Evolutionary conservation across 1,140 invertebrate genomes (phyloP), one percentile per base, ranked within the genome.

Genomic region (Linepithema humile): DNA sequence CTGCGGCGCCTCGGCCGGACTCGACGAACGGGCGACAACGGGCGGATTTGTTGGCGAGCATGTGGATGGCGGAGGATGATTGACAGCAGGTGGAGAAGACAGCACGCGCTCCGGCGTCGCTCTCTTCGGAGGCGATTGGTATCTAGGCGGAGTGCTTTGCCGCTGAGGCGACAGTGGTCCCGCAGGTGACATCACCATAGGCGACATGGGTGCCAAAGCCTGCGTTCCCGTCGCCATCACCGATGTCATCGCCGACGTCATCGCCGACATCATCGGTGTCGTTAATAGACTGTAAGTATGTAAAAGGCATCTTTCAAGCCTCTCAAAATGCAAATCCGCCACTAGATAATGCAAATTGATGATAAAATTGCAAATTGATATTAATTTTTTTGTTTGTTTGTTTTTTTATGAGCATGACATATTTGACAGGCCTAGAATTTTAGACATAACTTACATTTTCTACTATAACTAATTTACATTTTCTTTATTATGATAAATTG

Each of bases 1-100:
- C 35, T 89, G 89, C 4, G 92, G 94, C 60, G 90, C 93, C 55
- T 88, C 91, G 9, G 90, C 86, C 0, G 94, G 93, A 88, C 92
- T 94, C 2, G 93, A 92, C 1, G 91, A 92, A 50, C 90, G 83
- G 15, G 29, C 40, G 3, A 38, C 17, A 20, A 64, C 74, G n/a
- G 32, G 83, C 64, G 53, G 91, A 83, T 40, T 91, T 84, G 23
- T 26, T 17, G 73, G 83, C 43, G 62, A 69, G 75, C 88, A 69
- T n/a, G 72, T 62, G 1, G 85, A 59, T 15, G 32, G 69, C 48
- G 89, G 57, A 10, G 89, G 85, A 65, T 85, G 23, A 40, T 29
- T 60, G 53, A n/a, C 87, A 43, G 67, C 64, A 2, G 89, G 74
- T 0, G 85, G 38, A 10, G 90, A 88, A 7, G 91, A 90, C 1